These are phyloP conservation scores for Psettodes erumei DNA, from an alignment of 2,113 vertebrate genomes.

Conservation along the genomic window DNA sequence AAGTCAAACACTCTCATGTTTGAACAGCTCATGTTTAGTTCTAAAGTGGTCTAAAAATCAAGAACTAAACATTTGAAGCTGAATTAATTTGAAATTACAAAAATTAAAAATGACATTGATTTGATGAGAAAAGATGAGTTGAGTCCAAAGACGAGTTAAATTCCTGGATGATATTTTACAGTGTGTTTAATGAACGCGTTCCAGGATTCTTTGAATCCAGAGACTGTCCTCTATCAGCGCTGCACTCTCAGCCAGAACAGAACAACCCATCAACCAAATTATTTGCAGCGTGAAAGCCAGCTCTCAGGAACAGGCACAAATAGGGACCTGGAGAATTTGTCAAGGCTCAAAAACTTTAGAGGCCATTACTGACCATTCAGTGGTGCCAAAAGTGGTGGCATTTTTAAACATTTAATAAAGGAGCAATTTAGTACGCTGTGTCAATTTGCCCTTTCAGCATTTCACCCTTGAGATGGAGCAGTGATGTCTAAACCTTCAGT, in stretches of 20 bases:
- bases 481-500: not conserved
- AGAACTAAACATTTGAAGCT: too few relatives aligned
- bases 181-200: not conserved
- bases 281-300: not conserved
- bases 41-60: too few relatives aligned
- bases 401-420: not conserved
- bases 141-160: too few relatives aligned
- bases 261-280: not conserved
- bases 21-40: too few relatives aligned
- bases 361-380: not conserved
- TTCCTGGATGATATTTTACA: too few relatives aligned
- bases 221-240: not conserved
- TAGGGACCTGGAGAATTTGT: not conserved
- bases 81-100: too few relatives aligned
- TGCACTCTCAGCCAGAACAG: not conserved
- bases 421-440: not conserved
- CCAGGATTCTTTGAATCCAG: not conserved
- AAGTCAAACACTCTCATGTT: too few relatives aligned
- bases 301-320: not conserved
- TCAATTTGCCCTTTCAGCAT: conserved; percentile 11
- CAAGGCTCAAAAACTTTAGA: not conserved
- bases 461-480: not conserved
- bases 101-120: too few relatives aligned
- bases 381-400: not conserved
- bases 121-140: too few relatives aligned